Percentiles rank a stretch among this genome's conserved stretches.
Conservation (phyloP, 2,888 invertebrate genomes). For the Parnassius glacialis region DNA sequence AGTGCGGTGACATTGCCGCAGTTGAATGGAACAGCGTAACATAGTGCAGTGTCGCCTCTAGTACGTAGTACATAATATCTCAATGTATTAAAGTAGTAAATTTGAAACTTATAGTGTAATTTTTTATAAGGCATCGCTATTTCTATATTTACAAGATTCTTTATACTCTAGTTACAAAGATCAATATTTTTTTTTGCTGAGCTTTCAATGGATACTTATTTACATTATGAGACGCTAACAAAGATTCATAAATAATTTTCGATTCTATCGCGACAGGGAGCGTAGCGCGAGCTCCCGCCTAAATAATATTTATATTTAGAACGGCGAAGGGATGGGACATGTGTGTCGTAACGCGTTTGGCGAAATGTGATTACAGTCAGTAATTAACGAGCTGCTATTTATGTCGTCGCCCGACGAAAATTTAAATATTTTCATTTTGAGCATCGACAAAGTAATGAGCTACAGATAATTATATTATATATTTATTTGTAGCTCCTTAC, state of each 20-base stretch:
- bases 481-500: not conserved
- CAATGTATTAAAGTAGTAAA: too few species aligned
- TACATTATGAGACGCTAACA: conserved; percentile 37
- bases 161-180: too few species aligned
- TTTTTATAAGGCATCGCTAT: too few species aligned
- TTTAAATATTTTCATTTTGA: conserved; percentile 59
- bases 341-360: conserved; percentile 79
- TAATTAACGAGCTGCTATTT: conserved; percentile 78
- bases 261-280: conserved; percentile 67
- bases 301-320: conserved; percentile 78
- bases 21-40: too few species aligned
- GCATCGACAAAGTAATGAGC: conserved; percentile 33
- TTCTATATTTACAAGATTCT: too few species aligned
- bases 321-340: conserved; percentile 80
- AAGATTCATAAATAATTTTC: conserved; percentile 71
- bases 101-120: too few species aligned
- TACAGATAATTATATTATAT: conserved; percentile 31
- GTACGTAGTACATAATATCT: too few species aligned
- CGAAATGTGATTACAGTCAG: conserved; percentile 79
- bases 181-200: not conserved
- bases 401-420: conserved; percentile 51
- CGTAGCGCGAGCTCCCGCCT: conserved; percentile 67
- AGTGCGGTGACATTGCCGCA: too few species aligned
- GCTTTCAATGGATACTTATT: conserved; percentile 13
- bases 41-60: too few species aligned